Evolutionary conservation across 2,888 invertebrate species (phyloP), one percentile per base, ranked within the genome.

Genomic region (Microctonus brassicae): DNA sequence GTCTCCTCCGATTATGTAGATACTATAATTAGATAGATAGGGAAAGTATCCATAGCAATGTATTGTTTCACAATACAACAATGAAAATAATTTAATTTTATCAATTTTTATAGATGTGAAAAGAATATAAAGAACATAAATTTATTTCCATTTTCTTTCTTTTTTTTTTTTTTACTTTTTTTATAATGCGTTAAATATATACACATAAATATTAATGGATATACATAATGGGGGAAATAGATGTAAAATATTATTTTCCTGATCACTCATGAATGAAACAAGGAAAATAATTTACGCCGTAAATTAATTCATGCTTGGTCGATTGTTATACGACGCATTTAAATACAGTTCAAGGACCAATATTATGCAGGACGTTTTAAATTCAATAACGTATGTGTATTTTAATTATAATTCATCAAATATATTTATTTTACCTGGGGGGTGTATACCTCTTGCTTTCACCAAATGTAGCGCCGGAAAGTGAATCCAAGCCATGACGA

Each of bases 401-500:
- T 55, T 6, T 13, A 24, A 7, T 26, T n/a, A 26, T 26, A 55
- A 29, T 29, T 29, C 11, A 47, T 7, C 17, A 17, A 7, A 20
- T 20, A 47, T 7, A 47, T 47, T 20, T 17, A 47, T 20, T 4
- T 80, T 80, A 88, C 87, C 85, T 86, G 66, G 84, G 79, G 7
- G 85, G 81, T 75, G 86, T 85, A 70, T 85, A 86, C 76, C 88
- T 79, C 79, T 89, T 89, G 73, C 82, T 83, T 58, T 83, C 80
- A 26, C 89, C 89, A 73, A 89, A 88, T 5, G 86, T 84, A 53
- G 83, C 81, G 2, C 88, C 89, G n/a, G 86, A 83, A 36, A 89
- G 77, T 73, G 89, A 80, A 85, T 88, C 87, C 83, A 90, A 72
- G 76, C 88, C 75, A 83, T 84, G 88, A 13, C 89, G 86, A 0